Percentiles rank a stretch among this genome's conserved stretches.
Conservation (phyloP, 2,113 vertebrate genomes). For the Hippocampus barbouri region DNA sequence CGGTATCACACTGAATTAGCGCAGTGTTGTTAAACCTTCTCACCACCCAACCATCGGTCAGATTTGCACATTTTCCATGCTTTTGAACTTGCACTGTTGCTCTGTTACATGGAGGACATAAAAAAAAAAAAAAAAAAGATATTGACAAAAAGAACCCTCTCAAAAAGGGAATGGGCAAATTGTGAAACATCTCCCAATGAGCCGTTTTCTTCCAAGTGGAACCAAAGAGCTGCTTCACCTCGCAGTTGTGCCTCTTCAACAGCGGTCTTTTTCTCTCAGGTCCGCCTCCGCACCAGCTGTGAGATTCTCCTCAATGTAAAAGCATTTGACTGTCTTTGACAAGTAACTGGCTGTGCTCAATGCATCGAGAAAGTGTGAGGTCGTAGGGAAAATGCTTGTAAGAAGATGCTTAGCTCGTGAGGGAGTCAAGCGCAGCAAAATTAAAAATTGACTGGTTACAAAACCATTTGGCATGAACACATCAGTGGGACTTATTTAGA, state of each 20-base stretch:
- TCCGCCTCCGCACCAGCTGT: conserved; percentile 59
- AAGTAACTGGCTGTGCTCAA: conserved; percentile 35
- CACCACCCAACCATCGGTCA: conserved; percentile 45
- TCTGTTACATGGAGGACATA: neutral
- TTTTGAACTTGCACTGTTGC: conserved; percentile 44
- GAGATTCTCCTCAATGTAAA: conserved; percentile 64
- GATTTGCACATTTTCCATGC: conserved; percentile 38
- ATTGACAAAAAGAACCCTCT: neutral
- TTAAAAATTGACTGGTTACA: conserved; percentile 8
- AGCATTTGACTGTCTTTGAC: conserved; percentile 66
- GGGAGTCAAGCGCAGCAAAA: conserved; percentile 6
- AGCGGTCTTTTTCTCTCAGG: conserved; percentile 35
- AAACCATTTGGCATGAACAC: conserved; percentile 60
- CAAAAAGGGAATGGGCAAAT: conserved; percentile 1
- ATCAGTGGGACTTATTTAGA: conserved; percentile 47
- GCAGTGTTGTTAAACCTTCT: conserved; percentile 47
- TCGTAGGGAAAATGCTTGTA: neutral
- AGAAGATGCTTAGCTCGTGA: neutral
- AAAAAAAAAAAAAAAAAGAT: conserved; percentile 16
- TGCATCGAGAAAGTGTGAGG: conserved; percentile 29
- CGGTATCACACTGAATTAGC: conserved; percentile 33
- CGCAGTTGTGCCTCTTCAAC: conserved; percentile 46
- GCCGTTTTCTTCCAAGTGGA: conserved; percentile 42
- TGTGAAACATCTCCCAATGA: conserved; percentile 17
- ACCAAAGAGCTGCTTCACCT: conserved; percentile 61